phyloP scores from a whole-genome alignment of 2,113 vertebrate genomes.

The Neotoma lepida region DNA sequence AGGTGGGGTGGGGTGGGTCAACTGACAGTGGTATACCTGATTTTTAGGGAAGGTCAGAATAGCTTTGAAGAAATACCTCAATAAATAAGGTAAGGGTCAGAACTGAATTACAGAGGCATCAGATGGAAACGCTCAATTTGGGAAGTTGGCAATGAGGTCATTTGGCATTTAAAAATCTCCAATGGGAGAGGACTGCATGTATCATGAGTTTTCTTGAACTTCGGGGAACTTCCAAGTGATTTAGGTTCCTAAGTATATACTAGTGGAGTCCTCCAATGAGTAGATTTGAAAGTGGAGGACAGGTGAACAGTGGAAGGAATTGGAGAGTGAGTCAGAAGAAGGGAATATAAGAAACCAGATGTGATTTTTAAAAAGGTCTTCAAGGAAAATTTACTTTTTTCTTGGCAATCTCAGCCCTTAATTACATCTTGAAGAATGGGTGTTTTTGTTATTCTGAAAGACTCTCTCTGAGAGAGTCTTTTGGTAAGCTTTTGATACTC shows the following conservation, averaged over 20 bases:
- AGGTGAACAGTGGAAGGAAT: not conserved
- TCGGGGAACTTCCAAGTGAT: not conserved
- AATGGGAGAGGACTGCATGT: not conserved
- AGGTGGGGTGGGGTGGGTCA: not conserved
- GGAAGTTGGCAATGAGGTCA: not conserved
- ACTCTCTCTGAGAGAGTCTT: not conserved
- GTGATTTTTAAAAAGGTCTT: not conserved
- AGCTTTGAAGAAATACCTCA: not conserved
- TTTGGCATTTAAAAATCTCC: not conserved
- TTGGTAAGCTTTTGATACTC: not conserved
- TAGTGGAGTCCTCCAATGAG: not conserved
- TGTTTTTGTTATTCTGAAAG: not conserved
- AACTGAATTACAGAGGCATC: not conserved
- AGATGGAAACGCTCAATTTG: not conserved
- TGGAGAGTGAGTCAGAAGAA: slow-evolving; percentile 9
- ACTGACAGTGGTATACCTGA: not conserved
- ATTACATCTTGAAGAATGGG: not conserved
- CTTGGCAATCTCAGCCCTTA: not conserved
- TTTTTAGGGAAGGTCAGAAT: not conserved
- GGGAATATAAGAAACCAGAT: slow-evolving; percentile 26
- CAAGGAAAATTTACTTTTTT: slow-evolving; percentile 12
- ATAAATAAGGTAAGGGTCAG: not conserved
- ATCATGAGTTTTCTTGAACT: not conserved
- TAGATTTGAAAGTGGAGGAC: slow-evolving; percentile 10
- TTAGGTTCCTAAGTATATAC: not conserved